Base-by-base conservation (phyloP, 2,888 invertebrate genomes). In the Spicauda simplicius region DNA sequence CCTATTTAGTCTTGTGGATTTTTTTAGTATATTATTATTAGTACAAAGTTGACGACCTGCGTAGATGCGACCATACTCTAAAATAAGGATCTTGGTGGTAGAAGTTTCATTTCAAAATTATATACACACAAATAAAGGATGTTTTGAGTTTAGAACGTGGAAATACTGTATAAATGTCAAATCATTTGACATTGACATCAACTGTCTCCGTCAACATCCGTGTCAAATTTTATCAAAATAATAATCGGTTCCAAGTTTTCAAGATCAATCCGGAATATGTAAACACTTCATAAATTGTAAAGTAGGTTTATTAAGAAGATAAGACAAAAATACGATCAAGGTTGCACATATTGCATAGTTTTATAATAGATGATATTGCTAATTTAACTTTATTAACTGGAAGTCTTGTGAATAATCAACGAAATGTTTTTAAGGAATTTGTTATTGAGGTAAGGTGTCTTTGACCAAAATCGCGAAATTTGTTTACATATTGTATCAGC, bases 371-470 rank as follows among this genome's bases (percentile, higher is more conserved):
- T 33, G 33, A 33, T 33, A 33, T 6, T 10, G 33, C 33, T 10
- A 33, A 33, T 33, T 33, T 33, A 0, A 8, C 8, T 33, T 2
- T 25, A 4, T 33, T 33, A 33, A 33, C 33, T 10, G 33, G 0
- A 33, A 4, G 33, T 33, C 33, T 33, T 33, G 4, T 10, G 33
- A 55, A 55, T 2, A 55, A 20, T n/a, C 14, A 14, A 55, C 30
- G 30, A 30, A 55, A 55, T 55, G 55, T 55, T 25, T 2, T 1
- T 55, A 25, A 18, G 55, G 16, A 30, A 25, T 55, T 30, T 55
- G 12, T n/a, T 55, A 16, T 30, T 55, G 12, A 55, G 55, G 55
- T 55, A 30, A 53, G 18, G 10, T 53, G 20, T 19, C 0, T 19
- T 18, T 20, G 0, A 20, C 19, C 1, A 33, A 30, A 6, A 12